A percentile compares a stretch with the other conserved stretches of the same genome.
These are phyloP conservation scores for Myiozetetes cayanensis DNA, from an alignment of 2,113 vertebrate genomes.

Conservation along the genomic window DNA sequence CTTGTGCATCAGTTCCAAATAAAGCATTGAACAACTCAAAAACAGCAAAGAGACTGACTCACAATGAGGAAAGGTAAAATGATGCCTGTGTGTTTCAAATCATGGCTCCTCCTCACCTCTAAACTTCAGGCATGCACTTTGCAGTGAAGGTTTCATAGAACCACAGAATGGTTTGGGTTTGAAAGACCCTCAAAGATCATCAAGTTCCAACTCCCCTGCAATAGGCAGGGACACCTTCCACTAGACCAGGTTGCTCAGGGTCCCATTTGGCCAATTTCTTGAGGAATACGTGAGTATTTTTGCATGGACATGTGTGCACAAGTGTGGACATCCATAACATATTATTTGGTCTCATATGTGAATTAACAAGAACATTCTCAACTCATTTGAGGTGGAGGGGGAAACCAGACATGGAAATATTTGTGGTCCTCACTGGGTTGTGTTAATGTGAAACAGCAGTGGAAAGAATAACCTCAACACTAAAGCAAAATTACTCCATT, in stretches of 20 bases:
- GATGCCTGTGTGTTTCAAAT: accelerated
- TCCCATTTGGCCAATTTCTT: not conserved
- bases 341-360: not conserved
- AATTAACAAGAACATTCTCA: not conserved
- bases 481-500: not conserved
- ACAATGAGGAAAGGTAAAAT: not conserved
- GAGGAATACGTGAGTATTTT: not conserved
- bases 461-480: not conserved
- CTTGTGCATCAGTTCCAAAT: not conserved
- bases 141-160: not conserved
- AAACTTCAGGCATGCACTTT: not conserved
- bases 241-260: not conserved
- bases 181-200: not conserved
- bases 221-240: not conserved
- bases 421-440: not conserved
- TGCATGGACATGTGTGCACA: accelerated
- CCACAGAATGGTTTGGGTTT: not conserved
- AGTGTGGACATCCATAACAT: not conserved
- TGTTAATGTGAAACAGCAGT: not conserved
- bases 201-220: not conserved
- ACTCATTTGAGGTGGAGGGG: not conserved
- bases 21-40: not conserved
- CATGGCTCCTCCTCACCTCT: not conserved
- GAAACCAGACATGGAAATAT: not conserved
- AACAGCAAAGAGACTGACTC: not conserved